These are phyloP conservation scores for Gasterosteus aculeatus DNA, from an alignment of 2,113 vertebrate species.

Conservation along the genomic window DNA sequence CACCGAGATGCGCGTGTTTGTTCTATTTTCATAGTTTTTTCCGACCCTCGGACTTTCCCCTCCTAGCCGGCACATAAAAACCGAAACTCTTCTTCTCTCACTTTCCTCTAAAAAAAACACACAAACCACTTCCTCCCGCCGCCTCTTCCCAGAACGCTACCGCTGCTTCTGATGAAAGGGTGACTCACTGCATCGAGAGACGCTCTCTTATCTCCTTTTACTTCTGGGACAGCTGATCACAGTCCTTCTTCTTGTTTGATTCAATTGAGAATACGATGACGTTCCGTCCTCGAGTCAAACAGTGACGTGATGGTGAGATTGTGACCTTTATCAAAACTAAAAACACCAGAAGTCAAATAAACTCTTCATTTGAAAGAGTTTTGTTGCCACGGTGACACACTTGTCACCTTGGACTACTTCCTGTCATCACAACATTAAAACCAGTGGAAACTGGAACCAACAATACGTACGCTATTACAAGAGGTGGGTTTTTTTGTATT, in stretches of 20 bases:
- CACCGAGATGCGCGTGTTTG: fast-evolving
- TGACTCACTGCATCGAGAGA: not conserved
- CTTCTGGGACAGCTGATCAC: too few species aligned
- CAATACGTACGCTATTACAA: too few species aligned
- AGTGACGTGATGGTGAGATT: too few species aligned
- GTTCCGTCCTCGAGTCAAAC: too few species aligned
- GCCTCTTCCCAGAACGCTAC: constrained; percentile 33
- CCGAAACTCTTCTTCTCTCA: constrained; percentile 1
- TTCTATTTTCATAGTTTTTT: not conserved
- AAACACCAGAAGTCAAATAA: too few species aligned
- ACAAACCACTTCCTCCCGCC: constrained; percentile 53
- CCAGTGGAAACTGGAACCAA: not conserved
- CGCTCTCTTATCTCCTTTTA: too few species aligned
- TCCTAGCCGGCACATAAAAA: not conserved
- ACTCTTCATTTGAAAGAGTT: not conserved
- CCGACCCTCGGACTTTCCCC: constrained; percentile 58
- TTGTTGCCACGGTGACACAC: not conserved
- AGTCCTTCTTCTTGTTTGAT: too few species aligned
- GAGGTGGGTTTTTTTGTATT: not conserved
- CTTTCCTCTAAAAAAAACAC: not conserved
- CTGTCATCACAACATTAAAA: not conserved
- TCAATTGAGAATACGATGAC: too few species aligned
- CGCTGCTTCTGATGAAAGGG: constrained; percentile 15
- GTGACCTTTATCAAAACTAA: too few species aligned
- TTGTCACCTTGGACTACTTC: not conserved